Evolutionary conservation across 2,113 vertebrate genomes (phyloP).

Genomic region (Scomber japonicus): DNA sequence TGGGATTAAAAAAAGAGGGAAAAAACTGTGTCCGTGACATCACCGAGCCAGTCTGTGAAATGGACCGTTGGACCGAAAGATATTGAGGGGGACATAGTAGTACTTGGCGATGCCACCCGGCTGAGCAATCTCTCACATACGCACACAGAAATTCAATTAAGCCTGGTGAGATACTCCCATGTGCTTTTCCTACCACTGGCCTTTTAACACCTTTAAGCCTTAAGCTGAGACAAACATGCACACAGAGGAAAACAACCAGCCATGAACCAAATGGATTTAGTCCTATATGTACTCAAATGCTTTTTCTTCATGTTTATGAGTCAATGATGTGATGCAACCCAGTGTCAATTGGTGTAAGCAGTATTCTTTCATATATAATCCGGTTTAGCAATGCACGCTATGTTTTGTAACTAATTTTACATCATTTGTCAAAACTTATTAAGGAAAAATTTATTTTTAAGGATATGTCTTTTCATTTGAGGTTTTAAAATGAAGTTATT

Average conservation of each 20-base stretch:
- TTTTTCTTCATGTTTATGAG: too few relatives aligned
- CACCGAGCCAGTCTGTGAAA: conserved; percentile 38
- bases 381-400: too few relatives aligned
- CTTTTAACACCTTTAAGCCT: conserved; percentile 39
- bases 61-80: conserved; percentile 34
- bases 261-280: neutral
- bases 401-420: too few relatives aligned
- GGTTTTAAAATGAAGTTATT: too few relatives aligned
- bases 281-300: too few relatives aligned
- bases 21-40: conserved; percentile 43
- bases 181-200: conserved; percentile 36
- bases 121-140: conserved; percentile 28
- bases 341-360: too few relatives aligned
- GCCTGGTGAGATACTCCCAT: conserved; percentile 26
- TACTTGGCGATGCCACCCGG: neutral
- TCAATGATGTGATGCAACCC: too few relatives aligned
- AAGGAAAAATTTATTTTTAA: too few relatives aligned
- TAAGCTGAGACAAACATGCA: conserved; percentile 16
- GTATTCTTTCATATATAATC: too few relatives aligned
- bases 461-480: too few relatives aligned
- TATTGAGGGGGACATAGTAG: conserved; percentile 11
- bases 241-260: conserved; percentile 1
- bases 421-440: too few relatives aligned
- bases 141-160: conserved; percentile 49
- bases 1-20: neutral